Base-by-base conservation (phyloP, 1,140 invertebrate species). In the Trypoxylus dichotomus region DNA sequence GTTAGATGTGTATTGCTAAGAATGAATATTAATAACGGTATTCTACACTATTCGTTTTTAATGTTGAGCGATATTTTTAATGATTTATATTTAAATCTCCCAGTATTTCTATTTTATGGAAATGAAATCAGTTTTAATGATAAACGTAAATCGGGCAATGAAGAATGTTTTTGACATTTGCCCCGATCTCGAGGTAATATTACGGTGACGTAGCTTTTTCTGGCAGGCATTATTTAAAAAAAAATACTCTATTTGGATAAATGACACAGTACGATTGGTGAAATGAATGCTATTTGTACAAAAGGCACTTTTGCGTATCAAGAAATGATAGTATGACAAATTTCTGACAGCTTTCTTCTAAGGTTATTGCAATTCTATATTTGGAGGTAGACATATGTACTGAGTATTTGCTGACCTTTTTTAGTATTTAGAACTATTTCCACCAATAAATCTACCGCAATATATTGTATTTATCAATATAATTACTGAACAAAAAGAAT, bases 31-130 rank as follows among this genome's bases (percentile, higher is more conserved):
- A 29, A 27, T 68, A 68, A 24, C 13, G 47, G 47, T 68, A 29
- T 68, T 68, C 24, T 68, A 68, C 27, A 29, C 21, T 27, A 68
- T 27, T 68, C 11, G 27, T 68, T 25, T 68, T 27, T 68, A 32
- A 68, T 68, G 60, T 27, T 21, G 24, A 29, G 21, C 60, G 60
- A 68, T 68, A 29, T 68, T 54, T 19, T 54, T n/a, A 68, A 68
- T 68, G 60, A 68, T 68, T 68, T 68, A 68, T 68, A 68, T 68
- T 68, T 68, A 68, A 68, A 68, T 68, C 60, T 68, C 11, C 27
- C 60, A 68, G 60, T 68, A 68, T 68, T 68, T 68, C 60, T 68
- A 68, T 68, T 68, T 54, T 68, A 68, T 15, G 60, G 60, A 68
- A 68, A 68, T 25, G 21, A 21, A 68, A 24, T 11, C 60, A 24